phyloP scores from a whole-genome alignment of 2,797 vertebrate genomes.

The Hippoglossus hippoglossus region DNA sequence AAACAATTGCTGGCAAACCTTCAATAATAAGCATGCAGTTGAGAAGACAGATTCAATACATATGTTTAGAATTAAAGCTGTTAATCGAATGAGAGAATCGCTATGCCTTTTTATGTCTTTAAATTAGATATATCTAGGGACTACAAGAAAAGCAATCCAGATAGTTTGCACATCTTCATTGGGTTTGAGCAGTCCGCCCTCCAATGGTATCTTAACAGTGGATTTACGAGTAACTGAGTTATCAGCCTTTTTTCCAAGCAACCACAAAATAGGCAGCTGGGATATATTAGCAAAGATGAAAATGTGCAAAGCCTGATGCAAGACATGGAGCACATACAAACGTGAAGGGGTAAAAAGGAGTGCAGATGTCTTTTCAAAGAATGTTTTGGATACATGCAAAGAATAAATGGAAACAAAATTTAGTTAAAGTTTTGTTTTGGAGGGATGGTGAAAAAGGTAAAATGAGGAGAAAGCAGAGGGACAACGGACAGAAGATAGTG shows the following conservation, averaged over 20 bases:
- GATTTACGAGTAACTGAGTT: background rate
- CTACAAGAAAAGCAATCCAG: background rate
- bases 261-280: slow-evolving; percentile 21
- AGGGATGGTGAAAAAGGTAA: background rate
- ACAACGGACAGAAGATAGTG: slow-evolving; percentile 32
- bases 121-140: background rate
- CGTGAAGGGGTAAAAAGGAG: background rate
- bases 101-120: background rate
- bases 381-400: slow-evolving; percentile 59
- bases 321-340: slow-evolving; percentile 32
- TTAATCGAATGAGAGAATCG: background rate
- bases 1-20: slow-evolving; percentile 1
- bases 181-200: background rate
- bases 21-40: slow-evolving; percentile 3
- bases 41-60: background rate
- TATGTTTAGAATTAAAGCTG: background rate
- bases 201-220: background rate
- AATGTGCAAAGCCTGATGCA: slow-evolving; percentile 30
- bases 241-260: slow-evolving; percentile 5
- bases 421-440: slow-evolving; percentile 25
- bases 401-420: slow-evolving; percentile 11
- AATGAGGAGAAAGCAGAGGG: slow-evolving; percentile 14
- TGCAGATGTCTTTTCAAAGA: slow-evolving; percentile 22
- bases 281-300: slow-evolving; percentile 32
- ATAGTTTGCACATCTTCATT: background rate